These are phyloP conservation scores for Miltochrista miniata DNA, from an alignment of 2,888 invertebrate species.

Conservation along the genomic window DNA sequence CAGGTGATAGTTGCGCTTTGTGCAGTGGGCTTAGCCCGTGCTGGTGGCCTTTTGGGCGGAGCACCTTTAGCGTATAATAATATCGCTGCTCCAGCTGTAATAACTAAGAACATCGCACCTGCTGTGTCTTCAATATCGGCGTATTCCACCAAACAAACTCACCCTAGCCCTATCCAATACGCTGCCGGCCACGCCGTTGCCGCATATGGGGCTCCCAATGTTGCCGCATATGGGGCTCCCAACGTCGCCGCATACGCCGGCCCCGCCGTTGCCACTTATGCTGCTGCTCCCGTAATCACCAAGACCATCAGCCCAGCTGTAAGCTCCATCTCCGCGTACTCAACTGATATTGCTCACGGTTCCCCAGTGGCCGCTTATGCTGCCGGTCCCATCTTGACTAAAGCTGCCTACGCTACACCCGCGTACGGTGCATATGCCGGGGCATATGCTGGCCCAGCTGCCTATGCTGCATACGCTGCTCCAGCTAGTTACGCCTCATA, in stretches of 20 bases:
- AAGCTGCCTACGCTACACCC: slow-evolving; percentile 50
- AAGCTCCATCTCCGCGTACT: slow-evolving; percentile 68
- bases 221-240: slow-evolving; percentile 61
- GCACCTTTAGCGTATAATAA: slow-evolving; percentile 76
- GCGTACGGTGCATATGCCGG: slow-evolving; percentile 54
- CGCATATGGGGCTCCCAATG: slow-evolving; percentile 28
- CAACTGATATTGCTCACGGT: slow-evolving; percentile 53
- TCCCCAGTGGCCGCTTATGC: slow-evolving; percentile 44
- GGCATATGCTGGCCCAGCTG: slow-evolving; percentile 55
- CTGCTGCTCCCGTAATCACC: slow-evolving; percentile 54
- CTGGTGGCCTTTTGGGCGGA: slow-evolving; percentile 77
- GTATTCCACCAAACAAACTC: slow-evolving; percentile 51
- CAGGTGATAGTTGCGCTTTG: slow-evolving; percentile 84
- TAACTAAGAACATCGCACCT: slow-evolving; percentile 65
- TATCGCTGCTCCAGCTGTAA: slow-evolving; percentile 59
- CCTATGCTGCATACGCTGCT: slow-evolving; percentile 49
- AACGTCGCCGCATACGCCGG: slow-evolving; percentile 46
- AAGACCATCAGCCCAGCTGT: slow-evolving; percentile 41
- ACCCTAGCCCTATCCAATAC: slow-evolving; percentile 45
- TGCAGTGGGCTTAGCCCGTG: slow-evolving; percentile 83
- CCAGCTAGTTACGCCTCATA: no score
- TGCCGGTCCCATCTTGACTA: slow-evolving; percentile 56
- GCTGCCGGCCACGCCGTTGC: slow-evolving; percentile 44
- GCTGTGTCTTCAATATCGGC: slow-evolving; percentile 57
- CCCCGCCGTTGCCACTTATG: slow-evolving; percentile 59